These are phyloP conservation scores for Hydropsyche betteni DNA, from an alignment of 2,888 invertebrate genomes.

Conservation along the genomic window DNA sequence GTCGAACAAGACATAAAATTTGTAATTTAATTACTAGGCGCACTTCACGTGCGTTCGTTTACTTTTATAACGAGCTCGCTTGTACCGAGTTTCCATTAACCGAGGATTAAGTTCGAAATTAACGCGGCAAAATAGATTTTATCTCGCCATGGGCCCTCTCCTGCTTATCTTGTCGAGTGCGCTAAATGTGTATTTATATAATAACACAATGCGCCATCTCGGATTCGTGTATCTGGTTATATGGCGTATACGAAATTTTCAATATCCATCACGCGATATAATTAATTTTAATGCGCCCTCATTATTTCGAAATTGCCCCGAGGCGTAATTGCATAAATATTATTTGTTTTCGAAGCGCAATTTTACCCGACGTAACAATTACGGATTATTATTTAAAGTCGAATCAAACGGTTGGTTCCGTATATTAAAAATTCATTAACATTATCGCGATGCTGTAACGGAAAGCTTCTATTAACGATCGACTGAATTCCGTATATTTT, in stretches of 20 bases:
- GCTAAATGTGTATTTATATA: constrained; percentile 11
- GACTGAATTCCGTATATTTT: no score
- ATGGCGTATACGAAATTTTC: constrained; percentile 15
- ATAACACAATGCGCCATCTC: neutral
- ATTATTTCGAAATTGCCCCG: constrained; percentile 26
- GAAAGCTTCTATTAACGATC: no score
- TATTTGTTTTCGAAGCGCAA: no score
- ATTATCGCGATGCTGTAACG: no score
- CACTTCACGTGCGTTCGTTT: constrained; percentile 11
- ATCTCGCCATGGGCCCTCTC: constrained; percentile 5
- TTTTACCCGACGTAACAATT: no score
- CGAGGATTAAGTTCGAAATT: constrained; percentile 23
- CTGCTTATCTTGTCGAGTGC: no score
- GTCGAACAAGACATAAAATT: constrained; percentile 30
- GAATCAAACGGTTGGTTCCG: no score
- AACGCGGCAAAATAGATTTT: constrained; percentile 27
- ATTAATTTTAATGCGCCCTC: constrained; percentile 29
- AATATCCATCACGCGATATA: constrained; percentile 31
- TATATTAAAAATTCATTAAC: no score
- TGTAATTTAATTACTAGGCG: constrained; percentile 28
- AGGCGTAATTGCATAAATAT: constrained; percentile 12
- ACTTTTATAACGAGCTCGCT: constrained; percentile 23
- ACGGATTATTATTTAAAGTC: no score
- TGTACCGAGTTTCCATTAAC: constrained; percentile 9
- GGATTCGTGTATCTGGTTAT: constrained; percentile 5